phyloP scores from a whole-genome alignment of 1,140 invertebrate genomes.

The Papilio helenus region DNA sequence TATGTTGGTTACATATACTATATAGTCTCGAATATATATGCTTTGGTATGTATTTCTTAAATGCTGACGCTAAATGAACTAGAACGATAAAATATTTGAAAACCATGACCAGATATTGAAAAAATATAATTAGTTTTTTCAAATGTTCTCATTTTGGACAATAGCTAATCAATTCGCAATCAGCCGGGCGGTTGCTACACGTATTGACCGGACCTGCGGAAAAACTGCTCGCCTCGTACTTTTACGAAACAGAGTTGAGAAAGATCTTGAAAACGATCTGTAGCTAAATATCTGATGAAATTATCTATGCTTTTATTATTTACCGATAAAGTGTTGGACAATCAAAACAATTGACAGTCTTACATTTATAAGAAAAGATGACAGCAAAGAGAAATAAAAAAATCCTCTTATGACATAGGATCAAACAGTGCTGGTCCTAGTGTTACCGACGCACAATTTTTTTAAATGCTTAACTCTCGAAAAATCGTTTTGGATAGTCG shows the following conservation, averaged over 20 bases:
- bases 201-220: slow-evolving; percentile 9
- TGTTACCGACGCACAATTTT: no score
- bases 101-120: neutral
- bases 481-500: no score
- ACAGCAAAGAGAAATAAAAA: no score
- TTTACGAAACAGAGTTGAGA: slow-evolving; percentile 23
- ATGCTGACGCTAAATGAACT: no score
- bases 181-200: neutral
- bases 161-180: slow-evolving; percentile 36
- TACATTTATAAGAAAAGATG: no score
- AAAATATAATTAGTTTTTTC: slow-evolving; percentile 29
- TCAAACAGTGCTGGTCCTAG: no score
- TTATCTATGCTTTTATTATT: neutral
- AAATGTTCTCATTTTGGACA: slow-evolving; percentile 22
- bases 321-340: neutral
- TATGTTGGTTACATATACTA: no score
- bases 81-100: no score
- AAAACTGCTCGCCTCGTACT: slow-evolving; percentile 7
- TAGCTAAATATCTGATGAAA: slow-evolving; percentile 23
- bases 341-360: neutral
- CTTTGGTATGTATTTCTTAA: no score
- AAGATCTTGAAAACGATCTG: slow-evolving; percentile 16
- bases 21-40: no score
- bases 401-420: no score
- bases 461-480: no score